phyloP scores from a whole-genome alignment of 1,140 invertebrate species.

The Meteorus sp. region DNA sequence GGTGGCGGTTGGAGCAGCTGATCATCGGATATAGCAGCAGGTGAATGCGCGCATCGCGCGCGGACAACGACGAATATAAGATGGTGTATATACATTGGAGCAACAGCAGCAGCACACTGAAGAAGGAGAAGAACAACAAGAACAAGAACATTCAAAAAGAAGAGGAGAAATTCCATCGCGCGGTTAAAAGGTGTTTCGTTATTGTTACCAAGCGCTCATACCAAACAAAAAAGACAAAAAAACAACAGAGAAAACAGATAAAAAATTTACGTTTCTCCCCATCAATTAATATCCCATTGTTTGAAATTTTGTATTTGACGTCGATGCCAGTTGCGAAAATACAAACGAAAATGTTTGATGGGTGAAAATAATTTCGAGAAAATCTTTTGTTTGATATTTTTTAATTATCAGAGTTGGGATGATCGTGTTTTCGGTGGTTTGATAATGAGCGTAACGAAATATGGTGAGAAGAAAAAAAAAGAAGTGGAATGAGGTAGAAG shows the following conservation, averaged over 20 bases:
- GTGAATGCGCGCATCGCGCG: slow-evolving; percentile 8
- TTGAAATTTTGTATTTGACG: no score
- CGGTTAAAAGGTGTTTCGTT: slow-evolving; percentile 14
- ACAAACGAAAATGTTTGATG: neutral
- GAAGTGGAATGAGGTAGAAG: neutral
- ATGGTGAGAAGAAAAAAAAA: neutral
- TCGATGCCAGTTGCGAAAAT: no score
- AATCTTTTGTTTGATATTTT: no score
- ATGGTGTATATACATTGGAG: no score
- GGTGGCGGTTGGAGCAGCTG: slow-evolving; percentile 21
- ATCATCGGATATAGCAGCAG: slow-evolving; percentile 22
- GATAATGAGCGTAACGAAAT: neutral
- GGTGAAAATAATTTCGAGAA: neutral
- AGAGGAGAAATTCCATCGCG: neutral
- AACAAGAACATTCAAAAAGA: neutral
- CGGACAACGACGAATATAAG: no score
- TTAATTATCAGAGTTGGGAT: neutral
- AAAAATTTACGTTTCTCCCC: neutral
- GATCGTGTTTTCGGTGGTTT: neutral
- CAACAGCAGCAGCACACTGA: no score
- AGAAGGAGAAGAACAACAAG: neutral
- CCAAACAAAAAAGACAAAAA: neutral
- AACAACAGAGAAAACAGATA: neutral
- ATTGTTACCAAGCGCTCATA: slow-evolving; percentile 40
- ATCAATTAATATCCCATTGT: no score